Evolutionary conservation across 2,113 vertebrate genomes (phyloP).

Genomic region (Ibidorhyncha struthersii): DNA sequence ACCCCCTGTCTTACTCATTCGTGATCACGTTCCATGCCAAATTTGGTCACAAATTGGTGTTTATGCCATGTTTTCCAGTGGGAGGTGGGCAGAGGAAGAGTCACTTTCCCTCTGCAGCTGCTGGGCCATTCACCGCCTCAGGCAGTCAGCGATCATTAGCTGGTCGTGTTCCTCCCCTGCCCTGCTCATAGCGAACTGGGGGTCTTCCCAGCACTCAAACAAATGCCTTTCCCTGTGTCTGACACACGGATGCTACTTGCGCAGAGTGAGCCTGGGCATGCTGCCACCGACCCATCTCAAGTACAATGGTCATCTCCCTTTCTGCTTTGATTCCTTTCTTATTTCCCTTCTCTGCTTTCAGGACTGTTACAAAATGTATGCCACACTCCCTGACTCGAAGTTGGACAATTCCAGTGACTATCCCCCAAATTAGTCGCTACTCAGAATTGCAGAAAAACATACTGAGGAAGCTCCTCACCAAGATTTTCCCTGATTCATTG

Average conservation of each 20-base stretch:
- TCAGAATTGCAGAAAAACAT: background rate
- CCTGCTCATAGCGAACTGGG: background rate
- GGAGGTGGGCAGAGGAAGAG: background rate
- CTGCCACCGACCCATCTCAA: background rate
- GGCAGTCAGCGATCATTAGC: background rate
- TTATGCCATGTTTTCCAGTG: background rate
- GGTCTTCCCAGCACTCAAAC: background rate
- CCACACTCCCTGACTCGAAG: fast-evolving
- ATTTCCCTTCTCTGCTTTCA: background rate
- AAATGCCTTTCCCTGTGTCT: constrained; percentile 44
- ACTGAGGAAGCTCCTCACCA: background rate
- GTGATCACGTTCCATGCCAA: background rate
- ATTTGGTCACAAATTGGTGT: background rate
- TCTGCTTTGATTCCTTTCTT: background rate
- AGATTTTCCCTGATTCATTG: background rate
- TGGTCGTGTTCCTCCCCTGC: background rate
- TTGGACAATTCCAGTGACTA: background rate
- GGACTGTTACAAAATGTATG: background rate
- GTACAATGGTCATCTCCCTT: background rate
- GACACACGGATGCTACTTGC: background rate
- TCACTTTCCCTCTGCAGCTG: background rate
- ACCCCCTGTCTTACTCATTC: background rate
- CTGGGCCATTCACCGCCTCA: background rate
- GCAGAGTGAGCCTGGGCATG: background rate
- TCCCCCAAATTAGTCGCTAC: background rate